Base-by-base conservation (phyloP, 1,140 invertebrate species). In the Sitophilus oryzae region DNA sequence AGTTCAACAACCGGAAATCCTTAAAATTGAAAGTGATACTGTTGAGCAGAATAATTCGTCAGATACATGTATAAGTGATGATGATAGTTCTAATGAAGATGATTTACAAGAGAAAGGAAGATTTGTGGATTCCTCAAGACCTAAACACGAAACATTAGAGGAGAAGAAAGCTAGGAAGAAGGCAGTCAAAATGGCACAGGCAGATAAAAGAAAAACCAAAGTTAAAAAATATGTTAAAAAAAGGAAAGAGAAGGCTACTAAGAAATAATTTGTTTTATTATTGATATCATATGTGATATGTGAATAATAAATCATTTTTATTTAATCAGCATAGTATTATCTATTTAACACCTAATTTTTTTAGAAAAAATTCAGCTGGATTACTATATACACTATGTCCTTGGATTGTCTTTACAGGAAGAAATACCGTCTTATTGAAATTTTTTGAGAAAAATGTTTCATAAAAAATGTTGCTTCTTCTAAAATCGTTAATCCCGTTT, bases 141-240 rank as follows among this genome's bases (percentile, higher is more conserved):
- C 89, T 1, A 82, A 86, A 63, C 82, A 92, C 69, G 96, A 98
- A 76, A 91, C 91, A 4, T 78, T 84, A 0, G 86, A 91, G 53
- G 86, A 85, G 58, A 92, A 88, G 75, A 93, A 88, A 74, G 79
- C 82, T 34, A 79, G 91, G 20, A 93, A 94, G 65, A 91, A 93
- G 63, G 83, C 82, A 6, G 74, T 93, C 0, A 94, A 92, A 71
- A 88, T 93, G 47, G 83, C 85, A 43, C 83, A 95, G 68, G 86
- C 91, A 14, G 93, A 96, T 63, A 96, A 93, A 69, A 78, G 95
- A 40, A 90, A 96, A 79, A 78, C 74, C 0, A 97, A 98, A 80
- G 79, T 93, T 1, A 96, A 96, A 59, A 99, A 99, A 74, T 91
- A 98, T 74, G 73, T 97, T 0, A 99, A 99, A 68, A 97, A 98